Evolutionary conservation across 2,797 vertebrate genomes (phyloP).

Genomic region (Myotis daubentonii): DNA sequence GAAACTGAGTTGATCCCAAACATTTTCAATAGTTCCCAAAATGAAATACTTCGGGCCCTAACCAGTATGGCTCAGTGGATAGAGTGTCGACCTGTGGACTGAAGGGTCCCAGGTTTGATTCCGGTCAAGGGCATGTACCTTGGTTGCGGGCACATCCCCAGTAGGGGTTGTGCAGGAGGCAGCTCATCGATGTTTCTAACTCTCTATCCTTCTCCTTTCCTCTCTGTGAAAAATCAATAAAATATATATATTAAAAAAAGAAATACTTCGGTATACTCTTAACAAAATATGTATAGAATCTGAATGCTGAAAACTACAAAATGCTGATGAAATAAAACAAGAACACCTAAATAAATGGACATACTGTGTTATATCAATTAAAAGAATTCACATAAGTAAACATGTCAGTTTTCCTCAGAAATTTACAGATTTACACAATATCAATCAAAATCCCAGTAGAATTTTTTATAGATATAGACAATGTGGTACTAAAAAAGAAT

Average conservation of each 20-base stretch:
- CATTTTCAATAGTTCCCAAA: background rate
- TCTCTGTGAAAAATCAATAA: no score
- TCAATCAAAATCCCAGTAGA: background rate
- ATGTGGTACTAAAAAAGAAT: background rate
- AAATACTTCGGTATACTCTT: background rate
- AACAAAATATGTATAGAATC: background rate
- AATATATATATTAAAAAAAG: no score
- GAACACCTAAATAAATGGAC: constrained; percentile 8
- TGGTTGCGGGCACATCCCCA: no score
- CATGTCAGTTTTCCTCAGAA: background rate
- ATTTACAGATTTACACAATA: constrained; percentile 7
- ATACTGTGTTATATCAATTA: background rate
- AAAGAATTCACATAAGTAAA: background rate
- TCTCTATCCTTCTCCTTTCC: no score
- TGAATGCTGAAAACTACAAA: constrained; percentile 22
- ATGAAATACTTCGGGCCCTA: background rate
- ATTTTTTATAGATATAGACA: background rate
- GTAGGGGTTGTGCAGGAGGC: no score
- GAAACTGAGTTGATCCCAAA: background rate
- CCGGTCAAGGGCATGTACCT: no score
- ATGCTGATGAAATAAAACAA: constrained; percentile 25
- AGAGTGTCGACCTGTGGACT: no score
- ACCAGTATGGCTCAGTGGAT: no score
- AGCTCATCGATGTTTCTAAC: no score
- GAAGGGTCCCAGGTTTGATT: no score